Evolutionary conservation across 2,888 invertebrate species (phyloP).

Genomic region (Zonitis immaculata): DNA sequence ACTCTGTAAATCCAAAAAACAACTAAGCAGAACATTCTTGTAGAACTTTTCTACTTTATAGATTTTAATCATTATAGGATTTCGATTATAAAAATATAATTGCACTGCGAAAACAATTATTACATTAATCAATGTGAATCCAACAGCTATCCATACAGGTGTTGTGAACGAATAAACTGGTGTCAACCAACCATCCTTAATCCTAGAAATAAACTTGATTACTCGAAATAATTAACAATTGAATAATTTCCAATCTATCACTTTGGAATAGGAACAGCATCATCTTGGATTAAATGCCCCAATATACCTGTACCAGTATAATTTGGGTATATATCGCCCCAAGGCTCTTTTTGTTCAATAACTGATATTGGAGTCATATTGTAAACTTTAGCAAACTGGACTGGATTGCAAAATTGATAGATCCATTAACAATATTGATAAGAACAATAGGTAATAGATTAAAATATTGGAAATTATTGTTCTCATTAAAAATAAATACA

Average conservation of each 20-base stretch:
- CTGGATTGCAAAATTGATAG: constrained; percentile 7
- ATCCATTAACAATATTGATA: not conserved
- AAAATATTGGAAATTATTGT: not conserved
- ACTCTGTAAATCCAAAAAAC: no score
- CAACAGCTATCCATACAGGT: not conserved
- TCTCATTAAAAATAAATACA: not conserved
- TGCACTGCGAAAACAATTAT: not conserved
- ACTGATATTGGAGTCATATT: constrained; percentile 48
- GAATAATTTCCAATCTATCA: constrained; percentile 22
- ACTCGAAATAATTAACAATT: not conserved
- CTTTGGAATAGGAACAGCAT: constrained; percentile 55
- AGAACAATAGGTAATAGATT: not conserved
- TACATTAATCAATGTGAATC: not conserved
- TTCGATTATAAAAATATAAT: not conserved
- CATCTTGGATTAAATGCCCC: constrained; percentile 56
- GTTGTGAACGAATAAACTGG: constrained; percentile 58
- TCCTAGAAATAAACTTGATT: constrained; percentile 40
- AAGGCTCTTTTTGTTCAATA: constrained; percentile 54
- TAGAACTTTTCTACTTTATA: constrained; percentile 37
- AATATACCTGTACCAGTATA: constrained; percentile 59
- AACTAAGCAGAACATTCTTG: no score
- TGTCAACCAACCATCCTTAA: constrained; percentile 57
- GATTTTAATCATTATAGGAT: not conserved
- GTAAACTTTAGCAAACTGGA: constrained; percentile 44
- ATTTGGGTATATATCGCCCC: constrained; percentile 62